Percentiles rank a stretch among this genome's conserved stretches.
phyloP scores from a whole-genome alignment of 2,797 vertebrate genomes.

The Threskiornis aethiopicus region DNA sequence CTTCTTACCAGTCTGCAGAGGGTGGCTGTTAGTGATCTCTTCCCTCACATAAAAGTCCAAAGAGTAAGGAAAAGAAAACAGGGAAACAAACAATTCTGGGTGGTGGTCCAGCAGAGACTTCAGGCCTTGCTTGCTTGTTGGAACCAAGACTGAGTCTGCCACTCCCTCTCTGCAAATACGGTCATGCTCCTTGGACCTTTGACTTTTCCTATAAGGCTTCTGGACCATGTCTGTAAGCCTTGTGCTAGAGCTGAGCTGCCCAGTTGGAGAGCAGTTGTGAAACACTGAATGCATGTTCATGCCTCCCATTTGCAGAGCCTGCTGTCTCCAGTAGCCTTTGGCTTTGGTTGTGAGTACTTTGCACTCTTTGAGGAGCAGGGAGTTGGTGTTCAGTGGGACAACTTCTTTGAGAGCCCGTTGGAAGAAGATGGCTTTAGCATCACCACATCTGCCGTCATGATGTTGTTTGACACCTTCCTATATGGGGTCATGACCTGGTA shows the following conservation, averaged over 20 bases:
- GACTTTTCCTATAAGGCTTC: background rate
- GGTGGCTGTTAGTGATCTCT: background rate
- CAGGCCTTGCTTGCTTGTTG: background rate
- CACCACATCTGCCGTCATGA: constrained; percentile 90
- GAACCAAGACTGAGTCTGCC: background rate
- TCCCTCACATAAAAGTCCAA: background rate
- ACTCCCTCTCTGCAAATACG: rapidly evolving
- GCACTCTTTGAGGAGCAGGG: constrained; percentile 97
- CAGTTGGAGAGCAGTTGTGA: background rate
- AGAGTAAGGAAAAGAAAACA: background rate
- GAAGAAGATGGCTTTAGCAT: constrained; percentile 92
- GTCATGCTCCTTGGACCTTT: background rate
- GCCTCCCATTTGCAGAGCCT: constrained; percentile 82
- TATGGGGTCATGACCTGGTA: constrained; percentile 98
- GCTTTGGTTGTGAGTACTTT: constrained; percentile 95
- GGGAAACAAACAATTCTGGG: background rate
- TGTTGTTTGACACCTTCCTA: constrained; percentile 90
- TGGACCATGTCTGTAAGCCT: background rate
- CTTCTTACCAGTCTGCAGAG: background rate
- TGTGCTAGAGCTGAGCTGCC: background rate
- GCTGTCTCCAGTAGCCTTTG: constrained; percentile 95
- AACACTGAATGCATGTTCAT: background rate
- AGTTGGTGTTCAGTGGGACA: constrained; percentile 95
- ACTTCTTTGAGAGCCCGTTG: constrained; percentile 89
- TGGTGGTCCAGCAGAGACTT: background rate